Conservation (phyloP, 2,113 vertebrate genomes). For the Okapia johnstoni region DNA sequence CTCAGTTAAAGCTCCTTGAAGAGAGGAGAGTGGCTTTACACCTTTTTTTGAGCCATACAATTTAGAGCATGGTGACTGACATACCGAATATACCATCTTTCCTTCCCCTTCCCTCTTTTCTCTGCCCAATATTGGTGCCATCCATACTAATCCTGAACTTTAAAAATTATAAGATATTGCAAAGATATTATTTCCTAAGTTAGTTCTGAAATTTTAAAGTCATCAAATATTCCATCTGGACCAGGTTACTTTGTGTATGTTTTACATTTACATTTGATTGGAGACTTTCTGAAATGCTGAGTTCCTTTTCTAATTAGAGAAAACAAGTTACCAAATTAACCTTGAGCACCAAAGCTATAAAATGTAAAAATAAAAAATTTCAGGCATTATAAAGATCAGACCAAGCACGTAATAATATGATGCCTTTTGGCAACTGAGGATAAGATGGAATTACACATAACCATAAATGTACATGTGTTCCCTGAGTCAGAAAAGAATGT, state of each 20-base stretch:
- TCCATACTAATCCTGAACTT: not conserved
- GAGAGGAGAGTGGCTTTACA: not conserved
- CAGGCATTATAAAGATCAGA: not conserved
- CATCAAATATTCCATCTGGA: not conserved
- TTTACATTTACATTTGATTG: not conserved
- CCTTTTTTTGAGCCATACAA: not conserved
- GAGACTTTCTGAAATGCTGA: not conserved
- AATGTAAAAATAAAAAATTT: not conserved
- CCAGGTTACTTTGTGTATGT: not conserved
- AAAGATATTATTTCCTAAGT: not conserved
- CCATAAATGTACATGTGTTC: not conserved
- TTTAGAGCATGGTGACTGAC: not conserved
- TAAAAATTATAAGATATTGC: not conserved
- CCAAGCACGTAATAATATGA: not conserved
- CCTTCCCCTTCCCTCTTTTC: not conserved
- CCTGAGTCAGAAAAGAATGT: not conserved
- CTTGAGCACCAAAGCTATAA: not conserved
- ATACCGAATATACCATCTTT: not conserved
- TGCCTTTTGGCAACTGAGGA: not conserved
- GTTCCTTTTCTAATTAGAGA: not conserved
- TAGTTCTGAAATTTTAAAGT: not conserved
- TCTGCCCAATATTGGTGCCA: accelerated
- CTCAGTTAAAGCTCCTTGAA: not conserved
- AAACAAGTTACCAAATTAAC: not conserved
- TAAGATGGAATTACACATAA: not conserved